Percentiles rank a stretch among this genome's conserved stretches.
These are phyloP conservation scores for Onychostruthus taczanowskii DNA, from an alignment of 2,113 vertebrate species.

Conservation along the genomic window DNA sequence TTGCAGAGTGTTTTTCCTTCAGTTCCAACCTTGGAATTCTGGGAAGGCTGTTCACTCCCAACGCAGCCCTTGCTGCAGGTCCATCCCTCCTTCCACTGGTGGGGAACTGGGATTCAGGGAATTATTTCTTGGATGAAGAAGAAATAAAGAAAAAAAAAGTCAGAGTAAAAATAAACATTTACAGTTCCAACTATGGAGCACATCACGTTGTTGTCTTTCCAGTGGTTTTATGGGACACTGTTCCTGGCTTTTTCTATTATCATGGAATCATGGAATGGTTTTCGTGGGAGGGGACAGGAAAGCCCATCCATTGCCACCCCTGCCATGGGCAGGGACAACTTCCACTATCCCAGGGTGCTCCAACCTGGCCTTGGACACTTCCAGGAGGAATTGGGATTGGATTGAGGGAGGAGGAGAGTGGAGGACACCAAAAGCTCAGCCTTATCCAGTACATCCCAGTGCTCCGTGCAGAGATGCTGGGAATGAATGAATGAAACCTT, in stretches of 20 bases:
- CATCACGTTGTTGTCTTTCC: background rate
- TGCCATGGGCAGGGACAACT: background rate
- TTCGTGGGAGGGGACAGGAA: background rate
- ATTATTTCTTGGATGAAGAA: background rate
- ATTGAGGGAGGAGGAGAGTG: background rate
- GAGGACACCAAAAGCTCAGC: background rate
- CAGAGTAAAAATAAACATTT: background rate
- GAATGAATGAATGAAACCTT: rapidly evolving
- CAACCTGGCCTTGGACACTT: background rate
- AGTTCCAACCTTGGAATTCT: background rate
- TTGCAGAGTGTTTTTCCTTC: constrained; percentile 14
- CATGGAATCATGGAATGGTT: background rate
- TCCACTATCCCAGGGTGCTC: rapidly evolving
- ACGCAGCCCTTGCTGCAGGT: background rate
- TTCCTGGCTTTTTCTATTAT: rapidly evolving
- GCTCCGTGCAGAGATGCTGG: background rate
- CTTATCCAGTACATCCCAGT: rapidly evolving
- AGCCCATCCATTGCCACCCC: background rate
- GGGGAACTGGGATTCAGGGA: background rate
- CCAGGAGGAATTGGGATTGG: background rate
- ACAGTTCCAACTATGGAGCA: rapidly evolving
- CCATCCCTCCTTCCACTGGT: background rate
- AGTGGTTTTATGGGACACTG: background rate
- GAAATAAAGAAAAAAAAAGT: background rate
- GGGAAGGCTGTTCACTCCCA: background rate